Evolutionary conservation across 2,113 vertebrate species (phyloP).

Genomic region (Patagioenas fasciata): DNA sequence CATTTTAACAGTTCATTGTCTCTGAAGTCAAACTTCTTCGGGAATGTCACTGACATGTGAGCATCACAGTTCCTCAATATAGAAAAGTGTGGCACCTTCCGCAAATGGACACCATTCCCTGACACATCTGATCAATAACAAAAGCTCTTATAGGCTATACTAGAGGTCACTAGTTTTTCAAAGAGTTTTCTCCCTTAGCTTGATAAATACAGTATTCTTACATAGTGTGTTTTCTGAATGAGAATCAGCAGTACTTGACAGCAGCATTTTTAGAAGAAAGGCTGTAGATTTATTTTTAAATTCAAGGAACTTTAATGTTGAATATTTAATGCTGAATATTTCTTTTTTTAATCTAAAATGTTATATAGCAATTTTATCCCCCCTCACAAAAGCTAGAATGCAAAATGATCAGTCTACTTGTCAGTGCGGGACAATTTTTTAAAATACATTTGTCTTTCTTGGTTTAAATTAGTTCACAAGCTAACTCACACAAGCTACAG

Average conservation of each 20-base stretch:
- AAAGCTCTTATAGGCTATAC: not conserved
- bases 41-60: not conserved
- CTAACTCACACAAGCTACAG: constrained; percentile 17
- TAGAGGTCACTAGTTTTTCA: not conserved
- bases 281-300: constrained; percentile 57
- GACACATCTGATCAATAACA: not conserved
- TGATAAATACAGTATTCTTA: not conserved
- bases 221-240: not conserved
- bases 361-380: constrained; percentile 18
- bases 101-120: not conserved
- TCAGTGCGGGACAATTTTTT: constrained; percentile 47
- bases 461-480: constrained; percentile 57
- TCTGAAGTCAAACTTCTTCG: not conserved
- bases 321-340: constrained; percentile 53
- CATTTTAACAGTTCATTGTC: not conserved
- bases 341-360: constrained; percentile 46
- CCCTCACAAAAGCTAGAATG: constrained; percentile 20
- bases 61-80: not conserved
- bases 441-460: constrained; percentile 47
- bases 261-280: constrained; percentile 39
- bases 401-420: constrained; percentile 34
- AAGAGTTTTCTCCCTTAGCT: not conserved
- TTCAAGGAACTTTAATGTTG: constrained; percentile 16
- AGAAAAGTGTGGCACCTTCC: not conserved
- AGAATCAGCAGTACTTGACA: constrained; percentile 39